A percentile compares a stretch with the other conserved stretches of the same genome.
Conservation (phyloP, 1,140 invertebrate species). For the Harpegnathos saltator region DNA sequence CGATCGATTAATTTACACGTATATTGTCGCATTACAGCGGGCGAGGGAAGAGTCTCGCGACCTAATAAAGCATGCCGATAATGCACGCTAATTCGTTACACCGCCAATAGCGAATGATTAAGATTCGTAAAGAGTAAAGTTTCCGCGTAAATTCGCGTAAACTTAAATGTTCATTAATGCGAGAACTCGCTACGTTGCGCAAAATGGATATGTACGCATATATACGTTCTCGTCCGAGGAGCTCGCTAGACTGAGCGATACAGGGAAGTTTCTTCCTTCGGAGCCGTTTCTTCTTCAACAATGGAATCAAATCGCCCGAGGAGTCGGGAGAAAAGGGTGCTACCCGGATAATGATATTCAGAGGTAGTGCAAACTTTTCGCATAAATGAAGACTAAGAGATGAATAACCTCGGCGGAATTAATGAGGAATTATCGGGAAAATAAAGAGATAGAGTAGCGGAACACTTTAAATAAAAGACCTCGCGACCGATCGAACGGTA, state of each 20-base stretch:
- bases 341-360: constrained; percentile 64
- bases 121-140: too few relatives aligned
- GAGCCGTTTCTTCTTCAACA: constrained; percentile 40
- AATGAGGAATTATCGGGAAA: constrained; percentile 70
- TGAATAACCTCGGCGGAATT: constrained; percentile 70
- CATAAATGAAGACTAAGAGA: constrained; percentile 66
- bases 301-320: constrained; percentile 55
- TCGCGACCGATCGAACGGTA: constrained; percentile 43
- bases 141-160: neutral
- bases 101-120: too few relatives aligned
- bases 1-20: constrained; percentile 62
- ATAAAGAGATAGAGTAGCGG: constrained; percentile 62
- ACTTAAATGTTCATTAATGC: constrained; percentile 34
- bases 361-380: constrained; percentile 65
- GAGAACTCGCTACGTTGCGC: neutral
- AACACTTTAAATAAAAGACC: constrained; percentile 70
- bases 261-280: constrained; percentile 50
- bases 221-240: constrained; percentile 4
- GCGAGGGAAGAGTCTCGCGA: constrained; percentile 15
- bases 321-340: constrained; percentile 44
- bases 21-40: constrained; percentile 55
- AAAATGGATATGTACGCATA: neutral
- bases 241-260: constrained; percentile 41
- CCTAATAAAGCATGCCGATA: constrained; percentile 14
- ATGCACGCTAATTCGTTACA: too few relatives aligned